These are phyloP conservation scores for Xylocampa areola DNA, from an alignment of 2,888 invertebrate species.

Conservation along the genomic window DNA sequence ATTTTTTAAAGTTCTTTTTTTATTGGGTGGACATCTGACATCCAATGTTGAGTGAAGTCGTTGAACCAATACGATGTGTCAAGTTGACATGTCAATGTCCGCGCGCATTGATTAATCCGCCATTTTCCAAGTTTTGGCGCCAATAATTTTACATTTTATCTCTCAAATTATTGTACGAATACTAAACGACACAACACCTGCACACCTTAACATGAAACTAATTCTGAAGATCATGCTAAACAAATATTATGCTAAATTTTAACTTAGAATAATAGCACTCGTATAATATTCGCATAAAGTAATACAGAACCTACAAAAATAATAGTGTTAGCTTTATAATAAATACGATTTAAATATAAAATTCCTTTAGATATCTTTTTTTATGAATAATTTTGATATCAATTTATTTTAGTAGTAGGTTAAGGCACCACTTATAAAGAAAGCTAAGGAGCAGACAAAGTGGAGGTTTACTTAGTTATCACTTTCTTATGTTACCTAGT, in stretches of 20 bases:
- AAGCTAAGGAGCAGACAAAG: too few species aligned
- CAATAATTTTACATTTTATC: constrained; percentile 37
- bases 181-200: constrained; percentile 7
- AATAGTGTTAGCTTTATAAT: constrained; percentile 18
- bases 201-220: constrained; percentile 2
- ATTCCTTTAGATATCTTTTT: constrained; percentile 11
- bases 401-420: too few species aligned
- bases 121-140: constrained; percentile 61
- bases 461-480: too few species aligned
- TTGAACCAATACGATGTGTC: constrained; percentile 62
- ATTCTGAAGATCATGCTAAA: constrained; percentile 20
- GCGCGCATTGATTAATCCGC: constrained; percentile 66
- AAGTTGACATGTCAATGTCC: constrained; percentile 71
- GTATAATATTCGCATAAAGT: constrained; percentile 44
- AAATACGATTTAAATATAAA: constrained; percentile 10
- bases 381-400: constrained; percentile 15
- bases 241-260: constrained; percentile 31
- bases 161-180: constrained; percentile 26
- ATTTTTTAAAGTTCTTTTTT: constrained; percentile 51
- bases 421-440: too few species aligned
- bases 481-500: too few species aligned
- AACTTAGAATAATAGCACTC: constrained; percentile 11
- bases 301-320: constrained; percentile 16
- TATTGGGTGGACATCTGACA: constrained; percentile 41
- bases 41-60: constrained; percentile 57